phyloP scores from a whole-genome alignment of 30 jellyfish, hydroid and myxozoan genomes.

The Aurelia aurita complex sp. Pacific region DNA sequence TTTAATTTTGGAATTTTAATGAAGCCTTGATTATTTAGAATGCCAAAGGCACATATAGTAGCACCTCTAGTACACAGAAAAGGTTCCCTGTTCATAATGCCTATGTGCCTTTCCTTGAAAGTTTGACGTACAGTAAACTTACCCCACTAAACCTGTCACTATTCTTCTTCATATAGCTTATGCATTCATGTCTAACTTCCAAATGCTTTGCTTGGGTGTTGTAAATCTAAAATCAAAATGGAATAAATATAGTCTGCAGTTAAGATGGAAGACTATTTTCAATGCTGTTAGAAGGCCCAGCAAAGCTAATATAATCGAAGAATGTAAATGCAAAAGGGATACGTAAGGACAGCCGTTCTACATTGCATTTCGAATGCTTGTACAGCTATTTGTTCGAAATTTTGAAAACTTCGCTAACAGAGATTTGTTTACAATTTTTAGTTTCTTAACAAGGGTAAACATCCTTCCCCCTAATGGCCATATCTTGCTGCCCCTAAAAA shows the following conservation, averaged over 20 bases:
- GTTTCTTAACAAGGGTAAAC: too few relatives aligned
- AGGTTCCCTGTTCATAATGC: not conserved
- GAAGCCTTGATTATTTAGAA: too few relatives aligned
- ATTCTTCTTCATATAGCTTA: constrained; percentile 57
- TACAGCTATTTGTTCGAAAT: not conserved
- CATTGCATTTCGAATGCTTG: not conserved
- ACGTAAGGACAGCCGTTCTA: not conserved
- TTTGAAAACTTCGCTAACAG: not conserved
- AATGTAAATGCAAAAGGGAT: too few relatives aligned
- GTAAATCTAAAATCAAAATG: constrained; percentile 56
- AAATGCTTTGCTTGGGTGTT: constrained; percentile 76
- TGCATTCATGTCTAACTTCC: constrained; percentile 79
- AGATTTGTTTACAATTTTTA: too few relatives aligned
- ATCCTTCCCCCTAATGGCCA: too few relatives aligned
- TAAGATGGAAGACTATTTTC: too few relatives aligned
- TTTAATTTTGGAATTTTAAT: too few relatives aligned
- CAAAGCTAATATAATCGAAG: too few relatives aligned
- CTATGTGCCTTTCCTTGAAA: not conserved
- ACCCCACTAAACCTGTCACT: constrained; percentile 65
- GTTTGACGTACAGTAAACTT: not conserved
- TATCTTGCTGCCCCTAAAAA: too few relatives aligned
- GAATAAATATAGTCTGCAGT: not conserved
- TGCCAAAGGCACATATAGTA: not conserved
- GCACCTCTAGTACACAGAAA: not conserved
- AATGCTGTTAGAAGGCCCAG: too few relatives aligned